Percentiles rank a stretch among this genome's conserved stretches.
Conservation (phyloP, 2,797 vertebrate species). For the Gephyroberyx darwinii region DNA sequence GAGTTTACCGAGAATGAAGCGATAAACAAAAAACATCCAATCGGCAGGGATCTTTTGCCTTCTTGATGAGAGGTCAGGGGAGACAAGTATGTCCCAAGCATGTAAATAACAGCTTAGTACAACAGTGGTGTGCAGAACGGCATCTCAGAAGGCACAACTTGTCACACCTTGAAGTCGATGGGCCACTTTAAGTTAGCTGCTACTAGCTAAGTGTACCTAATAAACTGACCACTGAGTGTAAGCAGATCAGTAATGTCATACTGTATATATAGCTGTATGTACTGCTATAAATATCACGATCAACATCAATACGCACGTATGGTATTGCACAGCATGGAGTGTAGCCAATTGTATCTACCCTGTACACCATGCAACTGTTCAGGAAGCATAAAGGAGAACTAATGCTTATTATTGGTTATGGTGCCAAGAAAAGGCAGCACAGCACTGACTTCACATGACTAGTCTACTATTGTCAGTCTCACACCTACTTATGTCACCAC, state of each 20-base stretch:
- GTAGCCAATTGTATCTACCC: constrained; percentile 23
- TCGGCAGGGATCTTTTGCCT: no score
- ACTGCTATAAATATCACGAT: constrained; percentile 17
- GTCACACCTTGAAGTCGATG: not conserved
- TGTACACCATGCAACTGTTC: constrained; percentile 9
- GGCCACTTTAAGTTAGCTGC: not conserved
- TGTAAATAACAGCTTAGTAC: no score
- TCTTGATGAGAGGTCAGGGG: no score
- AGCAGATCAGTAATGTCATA: not conserved
- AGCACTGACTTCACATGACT: not conserved
- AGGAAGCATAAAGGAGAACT: constrained; percentile 8
- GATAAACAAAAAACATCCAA: no score
- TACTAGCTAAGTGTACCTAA: no score
- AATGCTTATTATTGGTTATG: constrained; percentile 5
- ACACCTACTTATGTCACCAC: not conserved
- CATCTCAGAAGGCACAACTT: no score
- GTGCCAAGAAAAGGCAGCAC: not conserved
- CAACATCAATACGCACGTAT: constrained; percentile 6
- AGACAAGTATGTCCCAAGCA: no score
- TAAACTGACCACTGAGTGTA: no score
- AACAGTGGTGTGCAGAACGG: no score
- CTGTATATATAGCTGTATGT: no score
- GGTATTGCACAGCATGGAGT: not conserved
- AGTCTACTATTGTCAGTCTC: not conserved
- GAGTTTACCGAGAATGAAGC: no score